These are phyloP conservation scores for Dolichotis patagonum DNA, from an alignment of 2,113 vertebrate species.

Conservation along the genomic window DNA sequence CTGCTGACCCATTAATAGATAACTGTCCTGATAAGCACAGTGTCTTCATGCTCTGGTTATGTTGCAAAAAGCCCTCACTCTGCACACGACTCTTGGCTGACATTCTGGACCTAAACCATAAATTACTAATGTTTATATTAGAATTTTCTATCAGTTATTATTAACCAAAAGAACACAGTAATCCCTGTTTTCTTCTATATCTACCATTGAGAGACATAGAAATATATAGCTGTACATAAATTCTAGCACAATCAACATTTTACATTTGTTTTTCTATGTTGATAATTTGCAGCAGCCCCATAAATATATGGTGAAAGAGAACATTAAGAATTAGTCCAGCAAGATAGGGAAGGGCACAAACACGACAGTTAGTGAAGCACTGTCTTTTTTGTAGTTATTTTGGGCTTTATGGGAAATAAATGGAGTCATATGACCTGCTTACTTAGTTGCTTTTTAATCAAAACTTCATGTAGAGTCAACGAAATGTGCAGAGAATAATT, in stretches of 20 bases:
- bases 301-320: not conserved
- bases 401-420: not conserved
- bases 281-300: not conserved
- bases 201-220: not conserved
- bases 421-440: conserved; percentile 8
- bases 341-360: not conserved
- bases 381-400: conserved; percentile 27
- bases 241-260: not conserved
- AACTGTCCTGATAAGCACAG: not conserved
- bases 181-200: not conserved
- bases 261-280: conserved; percentile 31
- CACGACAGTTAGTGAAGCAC: not conserved
- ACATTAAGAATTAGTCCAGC: not conserved
- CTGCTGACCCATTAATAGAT: not conserved
- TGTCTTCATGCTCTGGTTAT: not conserved
- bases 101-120: not conserved
- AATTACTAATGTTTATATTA: not conserved
- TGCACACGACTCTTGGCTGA: not conserved
- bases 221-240: not conserved
- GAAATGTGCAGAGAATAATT: conserved; percentile 46
- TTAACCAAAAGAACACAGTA: not conserved
- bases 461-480: conserved; percentile 40
- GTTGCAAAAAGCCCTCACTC: not conserved
- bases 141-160: not conserved
- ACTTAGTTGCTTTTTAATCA: conserved; percentile 43